Evolutionary conservation across 2,797 vertebrate genomes (phyloP).

Genomic region (Takifugu rubripes): DNA sequence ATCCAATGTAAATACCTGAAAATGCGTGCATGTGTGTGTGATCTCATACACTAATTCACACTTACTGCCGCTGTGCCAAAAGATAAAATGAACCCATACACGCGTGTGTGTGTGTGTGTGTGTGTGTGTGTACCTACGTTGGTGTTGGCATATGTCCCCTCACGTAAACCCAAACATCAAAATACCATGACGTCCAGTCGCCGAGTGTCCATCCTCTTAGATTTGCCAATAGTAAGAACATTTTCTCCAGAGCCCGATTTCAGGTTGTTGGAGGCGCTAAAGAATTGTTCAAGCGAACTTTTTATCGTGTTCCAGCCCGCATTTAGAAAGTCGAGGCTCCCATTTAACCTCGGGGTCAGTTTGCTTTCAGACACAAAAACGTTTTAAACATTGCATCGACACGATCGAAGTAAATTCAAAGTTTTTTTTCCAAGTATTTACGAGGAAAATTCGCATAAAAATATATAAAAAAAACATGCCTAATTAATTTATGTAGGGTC

Average conservation of each 20-base stretch:
- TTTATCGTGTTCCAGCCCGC: background rate
- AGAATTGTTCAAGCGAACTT: background rate
- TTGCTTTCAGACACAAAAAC: too few relatives aligned
- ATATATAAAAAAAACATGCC: background rate
- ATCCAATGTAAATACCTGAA: background rate
- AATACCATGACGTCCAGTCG: background rate
- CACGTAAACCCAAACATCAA: constrained; percentile 4
- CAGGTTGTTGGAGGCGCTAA: constrained; percentile 1
- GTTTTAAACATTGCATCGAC: too few relatives aligned
- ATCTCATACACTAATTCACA: too few relatives aligned
- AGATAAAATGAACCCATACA: too few relatives aligned
- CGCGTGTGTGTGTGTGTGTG: background rate
- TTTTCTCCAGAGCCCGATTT: background rate
- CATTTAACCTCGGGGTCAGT: too few relatives aligned
- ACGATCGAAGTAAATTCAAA: too few relatives aligned
- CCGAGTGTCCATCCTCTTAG: background rate
- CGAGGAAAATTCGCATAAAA: too few relatives aligned
- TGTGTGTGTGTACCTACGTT: constrained; percentile 2
- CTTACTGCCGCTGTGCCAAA: too few relatives aligned
- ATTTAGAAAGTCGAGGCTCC: too few relatives aligned
- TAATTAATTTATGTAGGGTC: too few relatives aligned
- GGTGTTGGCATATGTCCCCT: constrained; percentile 16
- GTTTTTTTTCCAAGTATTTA: too few relatives aligned
- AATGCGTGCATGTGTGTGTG: background rate
- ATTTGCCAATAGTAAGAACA: background rate